Evolutionary conservation across 1,140 invertebrate species (phyloP), one percentile per base, ranked within the genome.

Genomic region (Drosophila tristis): DNA sequence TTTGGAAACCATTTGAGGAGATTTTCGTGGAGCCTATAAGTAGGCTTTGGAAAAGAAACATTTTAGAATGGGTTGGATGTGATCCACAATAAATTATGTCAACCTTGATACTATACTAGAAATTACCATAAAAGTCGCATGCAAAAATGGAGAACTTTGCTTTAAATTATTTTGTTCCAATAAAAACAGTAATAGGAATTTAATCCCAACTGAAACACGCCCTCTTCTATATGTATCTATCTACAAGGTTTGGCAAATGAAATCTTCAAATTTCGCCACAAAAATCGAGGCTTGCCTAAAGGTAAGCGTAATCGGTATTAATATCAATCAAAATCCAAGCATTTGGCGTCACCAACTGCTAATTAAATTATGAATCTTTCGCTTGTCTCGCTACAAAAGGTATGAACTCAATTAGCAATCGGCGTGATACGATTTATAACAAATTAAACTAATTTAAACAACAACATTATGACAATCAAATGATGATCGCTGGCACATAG

Each of bases 1-100:
- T 48, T 64, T 65, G 55, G 78, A 86, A 43, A 86, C 73, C 42
- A 78, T 86, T 64, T 85, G 44, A 80, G 5, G 0, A 50, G 63
- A 50, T 56, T 63, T 63, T 7, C 0, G 1, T 0, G 4, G 9
- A 6, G 74, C 74, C 81, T 9, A 57, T 71, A 67, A 85, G 68
- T 78, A 78, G 47, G 64, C 81, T 64, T 48, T 25, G 60, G 9
- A 29, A 51, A 35, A 23, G 11, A 4, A 13, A 26, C 7, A 20
- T 26, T 50, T 25, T 8, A 42, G 11, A 39, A 48, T 29, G 23
- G 31, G 25, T 20, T 29, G 9, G 26, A 60, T 42, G 5, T 50
- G 23, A 20, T 25, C 16, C 43, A 55, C 47, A 53, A 64, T 13
- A 23, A 7, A 16, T 51, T 54, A 8, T n/a, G 35, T 11, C 20